These are phyloP conservation scores for Dryomyza anilis DNA, from an alignment of 2,888 invertebrate species.

Conservation along the genomic window DNA sequence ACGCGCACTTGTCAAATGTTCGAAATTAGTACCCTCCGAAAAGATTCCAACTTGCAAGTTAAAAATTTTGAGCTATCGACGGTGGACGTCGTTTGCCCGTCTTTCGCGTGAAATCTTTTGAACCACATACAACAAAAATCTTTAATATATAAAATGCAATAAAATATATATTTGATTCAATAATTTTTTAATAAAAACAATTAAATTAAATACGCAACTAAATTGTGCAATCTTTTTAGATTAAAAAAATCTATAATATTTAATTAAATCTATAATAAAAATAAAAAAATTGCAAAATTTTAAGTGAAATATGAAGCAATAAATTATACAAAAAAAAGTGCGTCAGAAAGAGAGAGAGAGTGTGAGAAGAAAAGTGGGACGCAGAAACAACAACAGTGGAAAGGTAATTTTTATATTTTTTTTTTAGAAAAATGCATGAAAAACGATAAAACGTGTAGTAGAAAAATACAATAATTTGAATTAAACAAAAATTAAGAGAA, in stretches of 20 bases:
- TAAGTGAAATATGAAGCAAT: conserved; percentile 9
- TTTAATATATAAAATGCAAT: conserved; percentile 9
- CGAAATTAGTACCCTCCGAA: conserved; percentile 1
- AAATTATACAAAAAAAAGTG: not conserved
- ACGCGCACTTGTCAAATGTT: conserved; percentile 7
- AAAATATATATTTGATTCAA: no score
- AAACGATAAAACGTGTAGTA: no score
- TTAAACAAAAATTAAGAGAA: no score
- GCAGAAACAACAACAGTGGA: not conserved
- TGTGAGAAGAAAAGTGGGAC: conserved; percentile 1
- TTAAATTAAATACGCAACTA: not conserved
- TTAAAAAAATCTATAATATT: not conserved
- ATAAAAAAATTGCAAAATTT: conserved; percentile 12
- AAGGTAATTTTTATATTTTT: no score
- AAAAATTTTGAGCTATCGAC: conserved; percentile 37
- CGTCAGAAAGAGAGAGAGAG: not conserved
- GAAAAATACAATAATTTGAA: no score
- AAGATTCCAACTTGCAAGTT: conserved; percentile 17
- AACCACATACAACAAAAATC: conserved; percentile 1
- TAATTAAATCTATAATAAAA: no score
- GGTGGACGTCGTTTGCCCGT: conserved; percentile 32
- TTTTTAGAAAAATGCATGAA: no score
- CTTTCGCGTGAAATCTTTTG: conserved; percentile 12
- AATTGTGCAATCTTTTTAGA: conserved; percentile 15
- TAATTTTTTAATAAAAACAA: not conserved